Conservation (phyloP, 2,113 vertebrate genomes). For the Ctenomys sociabilis region DNA sequence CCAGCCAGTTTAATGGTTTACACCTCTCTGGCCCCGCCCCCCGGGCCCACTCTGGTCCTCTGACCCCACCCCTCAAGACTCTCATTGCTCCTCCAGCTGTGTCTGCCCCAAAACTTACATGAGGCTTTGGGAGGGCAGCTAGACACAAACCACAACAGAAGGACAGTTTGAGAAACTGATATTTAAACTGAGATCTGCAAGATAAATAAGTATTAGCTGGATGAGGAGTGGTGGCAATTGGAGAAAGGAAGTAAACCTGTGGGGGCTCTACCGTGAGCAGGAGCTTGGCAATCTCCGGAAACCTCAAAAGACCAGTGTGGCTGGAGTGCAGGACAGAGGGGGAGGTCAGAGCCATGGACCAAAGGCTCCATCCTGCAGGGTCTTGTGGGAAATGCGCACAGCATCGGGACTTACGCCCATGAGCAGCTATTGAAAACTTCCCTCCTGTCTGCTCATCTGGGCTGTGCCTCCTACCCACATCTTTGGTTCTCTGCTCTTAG, state of each 20-base stretch:
- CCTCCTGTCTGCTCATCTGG: neutral
- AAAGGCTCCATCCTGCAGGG: neutral
- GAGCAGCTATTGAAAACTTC: neutral
- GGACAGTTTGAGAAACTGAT: slow-evolving; percentile 51
- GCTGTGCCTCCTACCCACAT: neutral
- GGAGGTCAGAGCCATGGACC: neutral
- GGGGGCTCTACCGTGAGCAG: neutral
- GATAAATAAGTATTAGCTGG: slow-evolving; percentile 1
- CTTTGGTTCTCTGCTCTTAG: neutral
- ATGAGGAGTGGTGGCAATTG: neutral
- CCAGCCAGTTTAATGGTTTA: no score
- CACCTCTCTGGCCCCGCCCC: no score
- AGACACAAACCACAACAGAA: no score
- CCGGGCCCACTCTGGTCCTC: no score
- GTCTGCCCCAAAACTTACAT: no score
- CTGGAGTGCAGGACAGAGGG: neutral
- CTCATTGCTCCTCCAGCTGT: no score
- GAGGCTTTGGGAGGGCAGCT: no score
- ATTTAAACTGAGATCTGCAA: slow-evolving; percentile 54
- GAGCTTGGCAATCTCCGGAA: slow-evolving; percentile 34
- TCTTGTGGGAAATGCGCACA: neutral
- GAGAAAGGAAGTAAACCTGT: neutral
- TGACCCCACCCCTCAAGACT: no score
- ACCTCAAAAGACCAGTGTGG: neutral
- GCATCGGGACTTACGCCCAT: neutral